Evolutionary conservation across 2,113 vertebrate genomes (phyloP), one percentile per base, ranked within the genome.

Genomic region (Erpornis zantholeuca): DNA sequence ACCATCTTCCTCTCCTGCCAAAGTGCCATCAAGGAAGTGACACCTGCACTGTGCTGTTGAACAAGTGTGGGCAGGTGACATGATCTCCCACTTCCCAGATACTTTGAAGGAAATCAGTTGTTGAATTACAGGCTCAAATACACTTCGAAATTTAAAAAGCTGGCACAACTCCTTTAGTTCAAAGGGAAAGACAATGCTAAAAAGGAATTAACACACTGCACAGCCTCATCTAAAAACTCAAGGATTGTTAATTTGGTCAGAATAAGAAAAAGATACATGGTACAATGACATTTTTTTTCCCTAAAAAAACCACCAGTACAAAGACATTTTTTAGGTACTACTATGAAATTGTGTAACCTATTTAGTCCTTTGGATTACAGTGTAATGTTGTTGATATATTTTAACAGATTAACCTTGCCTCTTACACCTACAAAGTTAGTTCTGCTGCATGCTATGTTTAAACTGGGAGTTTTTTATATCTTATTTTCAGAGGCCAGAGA

Each of bases 231-330:
- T 38, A 63, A 78, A 57, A 78, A 6, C 28, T 72, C 17, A 31
- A 15, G 10, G 20, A 44, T 10, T 57, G 18, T 28, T 75, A 44
- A 36, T 78, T 25, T 31, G 14, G 29, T 36, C n/a, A 77, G 27
- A 65, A 21, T 35, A 28, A 47, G 35, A 66, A 20, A 9, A 21
- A 42, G 40, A 1, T 11, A 49, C 11, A 50, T 27, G 3, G 5
- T 61, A 53, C 6, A 52, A 57, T 35, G 12, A 20, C 9, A 3
- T n/a, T n/a, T 33, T 56, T 38, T 38, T 12, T 1, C 33, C 15
- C 9, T 9, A 19, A 36, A 76, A 47, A 65, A 38, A 47, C 36
- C 0, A 2, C 36, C 0, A 2, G 14, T 77, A 56, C 7, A 28
- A 65, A 63, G 17, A n/a, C 4, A 2, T n/a, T n/a, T 15, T 59